Percentiles rank a stretch among this genome's conserved stretches.
Evolutionary conservation across 2,113 vertebrate genomes (phyloP).

Genomic region (Cromileptes altivelis): DNA sequence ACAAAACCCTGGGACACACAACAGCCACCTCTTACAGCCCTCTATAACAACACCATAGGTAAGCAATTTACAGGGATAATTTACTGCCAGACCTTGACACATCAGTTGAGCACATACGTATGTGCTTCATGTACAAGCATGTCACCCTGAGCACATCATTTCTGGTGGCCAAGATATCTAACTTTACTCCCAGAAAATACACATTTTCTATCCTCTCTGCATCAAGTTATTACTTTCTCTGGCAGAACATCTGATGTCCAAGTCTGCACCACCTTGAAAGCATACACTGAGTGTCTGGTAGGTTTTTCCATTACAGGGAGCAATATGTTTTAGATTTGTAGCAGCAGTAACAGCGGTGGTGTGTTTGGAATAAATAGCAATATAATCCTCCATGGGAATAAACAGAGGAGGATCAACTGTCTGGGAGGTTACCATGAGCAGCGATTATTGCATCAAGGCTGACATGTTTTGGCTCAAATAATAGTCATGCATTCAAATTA

Average conservation of each 20-base stretch:
- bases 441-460: slow-evolving; percentile 39
- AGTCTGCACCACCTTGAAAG: background rate
- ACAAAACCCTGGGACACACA: background rate
- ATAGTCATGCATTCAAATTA: slow-evolving; percentile 18
- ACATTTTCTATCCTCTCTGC: too few species aligned
- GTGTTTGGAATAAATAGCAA: slow-evolving; percentile 53
- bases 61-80: background rate
- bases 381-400: slow-evolving; percentile 42
- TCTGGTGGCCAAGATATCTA: background rate
- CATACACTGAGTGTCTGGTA: slow-evolving; percentile 7
- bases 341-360: slow-evolving; percentile 21
- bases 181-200: too few species aligned
- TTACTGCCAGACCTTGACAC: background rate
- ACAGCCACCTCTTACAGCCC: background rate
- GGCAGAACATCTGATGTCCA: background rate
- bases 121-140: background rate
- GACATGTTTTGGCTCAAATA: slow-evolving; percentile 29
- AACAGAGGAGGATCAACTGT: slow-evolving; percentile 20
- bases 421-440: slow-evolving; percentile 36
- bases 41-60: background rate
- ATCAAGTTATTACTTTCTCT: background rate
- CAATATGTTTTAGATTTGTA: slow-evolving; percentile 45
- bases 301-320: slow-evolving; percentile 40
- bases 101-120: background rate
- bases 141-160: background rate